A percentile compares a stretch with the other conserved stretches of the same genome.
Evolutionary conservation across 2,888 invertebrate species (phyloP).

Genomic region (Pharmacophagus antenor): DNA sequence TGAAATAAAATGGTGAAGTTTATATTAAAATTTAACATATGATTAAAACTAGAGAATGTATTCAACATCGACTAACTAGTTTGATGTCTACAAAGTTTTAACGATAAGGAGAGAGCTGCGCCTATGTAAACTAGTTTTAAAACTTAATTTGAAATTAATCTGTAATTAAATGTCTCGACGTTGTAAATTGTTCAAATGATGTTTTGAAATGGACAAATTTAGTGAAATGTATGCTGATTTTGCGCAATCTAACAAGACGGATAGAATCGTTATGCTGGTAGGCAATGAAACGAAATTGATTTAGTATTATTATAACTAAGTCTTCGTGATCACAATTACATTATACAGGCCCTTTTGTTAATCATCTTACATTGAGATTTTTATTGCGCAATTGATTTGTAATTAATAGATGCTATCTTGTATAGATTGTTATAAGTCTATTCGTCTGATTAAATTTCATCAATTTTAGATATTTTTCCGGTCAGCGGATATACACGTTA

Average conservation of each 20-base stretch:
- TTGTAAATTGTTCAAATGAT: conserved; percentile 29
- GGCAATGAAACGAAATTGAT: conserved; percentile 22
- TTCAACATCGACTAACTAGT: not conserved
- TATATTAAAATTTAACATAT: not conserved
- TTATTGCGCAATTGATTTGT: not conserved
- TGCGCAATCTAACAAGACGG: conserved; percentile 14
- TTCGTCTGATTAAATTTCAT: not conserved
- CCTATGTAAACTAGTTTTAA: not conserved
- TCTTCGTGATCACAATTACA: conserved; percentile 10
- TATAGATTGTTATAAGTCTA: not conserved
- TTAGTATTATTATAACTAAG: conserved; percentile 24
- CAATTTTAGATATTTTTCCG: not conserved
- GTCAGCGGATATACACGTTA: not conserved
- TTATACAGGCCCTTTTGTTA: conserved; percentile 20
- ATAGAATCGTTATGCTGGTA: conserved; percentile 14
- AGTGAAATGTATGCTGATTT: conserved; percentile 23
- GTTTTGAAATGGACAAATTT: conserved; percentile 20
- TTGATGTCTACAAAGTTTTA: not conserved
- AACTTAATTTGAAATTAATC: conserved; percentile 22
- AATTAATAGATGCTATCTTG: not conserved
- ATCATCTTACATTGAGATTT: conserved; percentile 14
- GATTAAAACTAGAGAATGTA: no score
- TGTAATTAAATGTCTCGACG: conserved; percentile 28
- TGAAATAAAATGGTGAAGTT: no score
- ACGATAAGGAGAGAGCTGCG: not conserved